A percentile compares a stretch with the other conserved stretches of the same genome.
phyloP scores from a whole-genome alignment of 2,888 invertebrate genomes.

The Blastobasis adustella region DNA sequence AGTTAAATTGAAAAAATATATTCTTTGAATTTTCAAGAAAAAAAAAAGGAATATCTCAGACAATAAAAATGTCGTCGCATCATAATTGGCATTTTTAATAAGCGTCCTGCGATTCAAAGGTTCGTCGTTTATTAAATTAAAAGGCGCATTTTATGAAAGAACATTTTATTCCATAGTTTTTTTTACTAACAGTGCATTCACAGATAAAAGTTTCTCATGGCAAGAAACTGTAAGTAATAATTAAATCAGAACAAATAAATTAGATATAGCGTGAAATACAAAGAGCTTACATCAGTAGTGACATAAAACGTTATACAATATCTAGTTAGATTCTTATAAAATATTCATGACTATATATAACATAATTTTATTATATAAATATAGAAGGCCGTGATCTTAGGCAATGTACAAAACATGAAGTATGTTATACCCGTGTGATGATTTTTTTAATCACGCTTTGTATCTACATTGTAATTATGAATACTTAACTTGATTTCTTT shows the following conservation, averaged over 20 bases:
- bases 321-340: neutral
- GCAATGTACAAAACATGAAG: slow-evolving; percentile 28
- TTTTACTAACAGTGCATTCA: slow-evolving; percentile 21
- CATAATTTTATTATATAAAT: neutral
- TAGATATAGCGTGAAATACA: slow-evolving; percentile 54
- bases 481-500: too few relatives aligned
- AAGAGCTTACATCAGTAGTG: slow-evolving; percentile 31
- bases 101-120: too few relatives aligned
- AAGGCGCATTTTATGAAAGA: slow-evolving; percentile 49
- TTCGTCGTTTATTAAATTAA: slow-evolving; percentile 15
- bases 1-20: too few relatives aligned
- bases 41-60: too few relatives aligned
- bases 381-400: slow-evolving; percentile 60
- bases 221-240: slow-evolving; percentile 28
- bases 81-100: too few relatives aligned
- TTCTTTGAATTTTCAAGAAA: too few relatives aligned
- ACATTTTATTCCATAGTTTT: slow-evolving; percentile 62
- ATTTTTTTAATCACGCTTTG: neutral
- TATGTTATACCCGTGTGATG: neutral
- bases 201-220: slow-evolving; percentile 19
- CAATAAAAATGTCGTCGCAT: too few relatives aligned
- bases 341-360: neutral
- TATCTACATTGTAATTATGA: neutral
- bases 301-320: neutral
- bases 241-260: slow-evolving; percentile 27